Conservation (phyloP, 2,797 vertebrate species). For the Crenichthys baileyi region DNA sequence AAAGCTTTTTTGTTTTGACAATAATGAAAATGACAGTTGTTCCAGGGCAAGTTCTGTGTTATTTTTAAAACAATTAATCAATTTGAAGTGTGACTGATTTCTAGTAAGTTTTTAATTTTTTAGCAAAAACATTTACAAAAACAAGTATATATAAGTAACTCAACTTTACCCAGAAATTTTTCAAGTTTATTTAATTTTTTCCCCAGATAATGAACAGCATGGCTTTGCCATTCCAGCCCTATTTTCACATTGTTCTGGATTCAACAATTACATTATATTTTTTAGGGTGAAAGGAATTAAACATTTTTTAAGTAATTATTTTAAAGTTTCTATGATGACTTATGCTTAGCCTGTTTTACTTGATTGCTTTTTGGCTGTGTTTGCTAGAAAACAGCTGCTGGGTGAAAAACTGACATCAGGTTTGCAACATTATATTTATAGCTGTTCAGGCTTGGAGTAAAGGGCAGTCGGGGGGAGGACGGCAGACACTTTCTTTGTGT, state of each 20-base stretch:
- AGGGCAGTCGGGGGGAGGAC: background rate
- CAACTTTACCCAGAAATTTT: conserved; percentile 10
- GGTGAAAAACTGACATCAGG: background rate
- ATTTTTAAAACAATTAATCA: background rate
- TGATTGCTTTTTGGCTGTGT: background rate
- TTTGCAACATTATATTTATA: background rate
- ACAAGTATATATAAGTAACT: conserved; percentile 17
- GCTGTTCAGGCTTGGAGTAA: background rate
- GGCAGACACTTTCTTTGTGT: background rate
- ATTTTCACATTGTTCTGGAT: background rate
- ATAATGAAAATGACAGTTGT: background rate
- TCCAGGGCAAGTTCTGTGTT: background rate
- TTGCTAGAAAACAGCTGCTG: background rate
- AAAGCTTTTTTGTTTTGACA: background rate
- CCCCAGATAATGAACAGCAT: no score
- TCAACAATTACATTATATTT: background rate
- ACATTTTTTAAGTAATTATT: background rate
- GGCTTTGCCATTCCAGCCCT: background rate
- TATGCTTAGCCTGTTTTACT: background rate
- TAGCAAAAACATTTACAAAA: background rate
- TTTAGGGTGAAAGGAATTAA: background rate
- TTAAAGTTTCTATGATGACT: background rate
- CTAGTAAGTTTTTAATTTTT: background rate
- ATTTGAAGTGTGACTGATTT: background rate
- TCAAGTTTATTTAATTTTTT: background rate